These are phyloP conservation scores for Himalopsyche japonica DNA, from an alignment of 2,888 invertebrate species.

Conservation along the genomic window DNA sequence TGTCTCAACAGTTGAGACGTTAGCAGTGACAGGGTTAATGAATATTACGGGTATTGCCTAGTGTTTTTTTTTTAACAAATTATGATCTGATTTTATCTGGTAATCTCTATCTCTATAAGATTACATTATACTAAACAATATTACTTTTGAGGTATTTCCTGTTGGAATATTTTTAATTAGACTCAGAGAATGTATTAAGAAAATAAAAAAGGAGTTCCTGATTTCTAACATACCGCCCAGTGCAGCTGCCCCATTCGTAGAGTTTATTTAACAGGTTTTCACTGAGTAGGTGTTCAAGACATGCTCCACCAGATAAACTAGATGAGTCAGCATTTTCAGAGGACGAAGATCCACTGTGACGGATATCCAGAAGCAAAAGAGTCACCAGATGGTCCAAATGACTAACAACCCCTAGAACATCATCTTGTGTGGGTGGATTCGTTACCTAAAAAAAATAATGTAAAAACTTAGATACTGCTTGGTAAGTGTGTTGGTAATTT, in stretches of 20 bases:
- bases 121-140: no score
- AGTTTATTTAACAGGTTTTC: constrained; percentile 86
- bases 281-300: constrained; percentile 80
- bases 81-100: no score
- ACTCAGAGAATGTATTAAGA: no score
- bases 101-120: no score
- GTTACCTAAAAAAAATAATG: constrained; percentile 50
- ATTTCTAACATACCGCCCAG: constrained; percentile 68
- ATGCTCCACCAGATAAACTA: constrained; percentile 54
- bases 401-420: constrained; percentile 87
- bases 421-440: constrained; percentile 72
- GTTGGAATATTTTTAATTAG: no score
- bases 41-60: no score
- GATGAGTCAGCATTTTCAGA: background rate
- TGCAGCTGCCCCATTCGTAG: constrained; percentile 82
- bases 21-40: no score
- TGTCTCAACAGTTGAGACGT: no score
- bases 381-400: constrained; percentile 91
- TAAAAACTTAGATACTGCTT: background rate
- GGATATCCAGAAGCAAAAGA: constrained; percentile 79
- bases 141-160: no score
- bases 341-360: constrained; percentile 55
- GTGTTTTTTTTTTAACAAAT: no score
- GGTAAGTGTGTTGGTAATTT: no score
- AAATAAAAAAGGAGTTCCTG: background rate